Percentiles rank a stretch among this genome's conserved stretches.
Conservation (phyloP, 2,113 vertebrate genomes). For the Cyprinodon tularosa region DNA sequence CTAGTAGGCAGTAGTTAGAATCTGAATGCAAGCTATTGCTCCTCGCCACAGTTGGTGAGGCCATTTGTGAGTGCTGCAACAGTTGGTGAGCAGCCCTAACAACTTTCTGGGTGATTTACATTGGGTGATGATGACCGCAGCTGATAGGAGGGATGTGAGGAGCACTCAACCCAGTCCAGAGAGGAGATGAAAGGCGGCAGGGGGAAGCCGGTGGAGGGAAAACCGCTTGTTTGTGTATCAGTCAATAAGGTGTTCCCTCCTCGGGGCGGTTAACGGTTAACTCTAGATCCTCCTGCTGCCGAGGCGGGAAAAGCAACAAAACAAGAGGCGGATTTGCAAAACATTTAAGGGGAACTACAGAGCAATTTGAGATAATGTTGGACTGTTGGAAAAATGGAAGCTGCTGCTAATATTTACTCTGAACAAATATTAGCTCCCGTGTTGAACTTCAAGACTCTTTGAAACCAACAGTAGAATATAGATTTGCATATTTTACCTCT, state of each 20-base stretch:
- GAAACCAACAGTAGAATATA: not conserved
- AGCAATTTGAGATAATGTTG: slow-evolving; percentile 8
- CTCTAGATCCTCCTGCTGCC: slow-evolving; percentile 12
- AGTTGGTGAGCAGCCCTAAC: slow-evolving; percentile 33
- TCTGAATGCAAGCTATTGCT: not conserved
- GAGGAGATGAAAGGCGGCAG: slow-evolving; percentile 11
- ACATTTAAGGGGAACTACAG: slow-evolving; percentile 31
- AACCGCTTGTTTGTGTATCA: slow-evolving; percentile 29
- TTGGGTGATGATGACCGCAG: slow-evolving; percentile 21
- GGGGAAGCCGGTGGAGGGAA: slow-evolving; percentile 37
- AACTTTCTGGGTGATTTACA: slow-evolving; percentile 41
- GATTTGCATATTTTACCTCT: slow-evolving; percentile 16
- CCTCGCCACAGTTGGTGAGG: slow-evolving; percentile 17
- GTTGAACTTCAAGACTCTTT: not conserved
- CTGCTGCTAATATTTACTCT: not conserved
- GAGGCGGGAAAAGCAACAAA: not conserved
- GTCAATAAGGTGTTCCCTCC: slow-evolving; percentile 50
- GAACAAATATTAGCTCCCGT: not conserved
- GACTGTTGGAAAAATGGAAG: slow-evolving; percentile 31
- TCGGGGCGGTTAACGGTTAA: slow-evolving; percentile 61
- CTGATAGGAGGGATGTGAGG: slow-evolving; percentile 28
- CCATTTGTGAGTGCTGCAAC: slow-evolving; percentile 13
- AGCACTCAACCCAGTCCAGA: not conserved
- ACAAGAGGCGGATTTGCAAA: slow-evolving; percentile 30
- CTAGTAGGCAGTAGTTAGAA: not conserved